Conservation (phyloP, 2,888 invertebrate species). For the Cryptophagus acutangulus region DNA sequence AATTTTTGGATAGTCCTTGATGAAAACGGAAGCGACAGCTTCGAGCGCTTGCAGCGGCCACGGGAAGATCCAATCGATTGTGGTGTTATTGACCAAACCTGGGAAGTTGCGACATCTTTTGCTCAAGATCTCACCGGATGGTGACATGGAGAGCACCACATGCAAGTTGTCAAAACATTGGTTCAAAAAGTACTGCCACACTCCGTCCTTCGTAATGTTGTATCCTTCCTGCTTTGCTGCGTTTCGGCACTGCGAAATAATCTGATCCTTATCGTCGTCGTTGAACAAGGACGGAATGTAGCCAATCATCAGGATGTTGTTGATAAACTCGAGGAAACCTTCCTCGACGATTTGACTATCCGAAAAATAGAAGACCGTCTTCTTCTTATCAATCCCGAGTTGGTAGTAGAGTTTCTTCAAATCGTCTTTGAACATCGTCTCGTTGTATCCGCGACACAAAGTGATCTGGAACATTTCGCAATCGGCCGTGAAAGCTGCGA, state of each 20-base stretch:
- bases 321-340: slow-evolving; percentile 83
- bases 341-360: slow-evolving; percentile 78
- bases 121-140: slow-evolving; percentile 74
- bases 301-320: slow-evolving; percentile 84
- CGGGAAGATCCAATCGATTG: slow-evolving; percentile 90
- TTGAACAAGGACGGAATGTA: slow-evolving; percentile 81
- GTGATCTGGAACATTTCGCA: slow-evolving; percentile 79
- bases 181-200: slow-evolving; percentile 80
- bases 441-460: slow-evolving; percentile 81
- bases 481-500: slow-evolving; percentile 80
- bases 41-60: slow-evolving; percentile 88
- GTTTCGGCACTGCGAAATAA: slow-evolving; percentile 65
- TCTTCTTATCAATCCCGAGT: slow-evolving; percentile 74
- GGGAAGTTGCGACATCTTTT: slow-evolving; percentile 87
- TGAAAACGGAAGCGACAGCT: slow-evolving; percentile 80
- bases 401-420: slow-evolving; percentile 72
- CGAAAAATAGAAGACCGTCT: slow-evolving; percentile 77
- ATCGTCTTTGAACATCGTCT: slow-evolving; percentile 78
- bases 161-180: slow-evolving; percentile 80
- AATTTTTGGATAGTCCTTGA: slow-evolving; percentile 58
- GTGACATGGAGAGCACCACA: slow-evolving; percentile 88
- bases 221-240: slow-evolving; percentile 67
- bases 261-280: slow-evolving; percentile 83
- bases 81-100: slow-evolving; percentile 85
- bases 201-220: slow-evolving; percentile 71